Percentiles rank a stretch among this genome's conserved stretches.
Conservation (phyloP, 1,140 invertebrate genomes). For the Lethrus apterus region DNA sequence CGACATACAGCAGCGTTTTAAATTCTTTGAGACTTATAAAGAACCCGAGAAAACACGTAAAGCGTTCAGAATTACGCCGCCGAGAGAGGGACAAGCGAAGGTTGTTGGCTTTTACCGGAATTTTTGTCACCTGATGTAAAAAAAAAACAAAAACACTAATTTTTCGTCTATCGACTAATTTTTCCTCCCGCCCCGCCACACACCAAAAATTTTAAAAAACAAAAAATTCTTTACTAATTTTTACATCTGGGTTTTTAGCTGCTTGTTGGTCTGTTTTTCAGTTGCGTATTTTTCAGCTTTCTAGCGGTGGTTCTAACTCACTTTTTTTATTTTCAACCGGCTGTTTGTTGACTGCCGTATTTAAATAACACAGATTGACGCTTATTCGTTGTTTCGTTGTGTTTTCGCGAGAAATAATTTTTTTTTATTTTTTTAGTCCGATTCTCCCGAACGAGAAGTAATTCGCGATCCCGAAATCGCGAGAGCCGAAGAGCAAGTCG, state of each 20-base stretch:
- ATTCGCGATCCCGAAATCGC: constrained; percentile 70
- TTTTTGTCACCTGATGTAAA: too few relatives aligned
- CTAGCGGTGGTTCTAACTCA: not conserved
- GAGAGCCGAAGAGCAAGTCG: constrained; percentile 54
- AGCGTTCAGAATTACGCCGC: constrained; percentile 78
- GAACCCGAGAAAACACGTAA: constrained; percentile 62
- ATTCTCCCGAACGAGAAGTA: constrained; percentile 65
- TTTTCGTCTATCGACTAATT: too few relatives aligned
- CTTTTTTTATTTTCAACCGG: too few relatives aligned
- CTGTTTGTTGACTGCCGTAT: too few relatives aligned
- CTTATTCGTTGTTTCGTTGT: not conserved
- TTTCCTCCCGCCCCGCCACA: too few relatives aligned
- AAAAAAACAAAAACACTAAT: too few relatives aligned
- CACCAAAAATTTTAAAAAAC: too few relatives aligned
- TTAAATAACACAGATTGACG: not conserved
- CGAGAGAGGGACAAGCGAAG: constrained; percentile 54
- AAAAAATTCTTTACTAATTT: too few relatives aligned
- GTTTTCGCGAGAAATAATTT: not conserved
- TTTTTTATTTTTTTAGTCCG: constrained; percentile 40
- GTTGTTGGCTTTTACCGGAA: too few relatives aligned
- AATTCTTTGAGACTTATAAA: constrained; percentile 85
- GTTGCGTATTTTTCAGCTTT: too few relatives aligned
- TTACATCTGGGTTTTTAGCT: too few relatives aligned
- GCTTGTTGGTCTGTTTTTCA: too few relatives aligned
- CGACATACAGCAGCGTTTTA: constrained; percentile 76